Conservation (phyloP, 2,113 vertebrate species). For the Chaetura pelagica region DNA sequence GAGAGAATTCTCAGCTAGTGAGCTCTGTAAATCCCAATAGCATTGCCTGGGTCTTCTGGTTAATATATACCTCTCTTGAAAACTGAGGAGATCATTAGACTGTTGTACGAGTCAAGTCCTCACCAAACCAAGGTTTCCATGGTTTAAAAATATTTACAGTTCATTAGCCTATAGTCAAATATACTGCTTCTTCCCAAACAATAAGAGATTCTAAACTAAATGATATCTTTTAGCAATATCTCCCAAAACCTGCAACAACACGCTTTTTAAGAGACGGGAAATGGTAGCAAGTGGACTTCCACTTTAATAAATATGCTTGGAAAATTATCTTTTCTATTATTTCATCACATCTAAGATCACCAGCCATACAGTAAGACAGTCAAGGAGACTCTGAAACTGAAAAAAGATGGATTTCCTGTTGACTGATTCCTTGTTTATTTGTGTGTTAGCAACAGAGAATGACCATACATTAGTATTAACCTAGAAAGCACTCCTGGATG, state of each 20-base stretch:
- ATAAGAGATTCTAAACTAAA: background rate
- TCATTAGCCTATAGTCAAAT: conserved; percentile 26
- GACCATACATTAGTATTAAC: background rate
- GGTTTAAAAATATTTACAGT: conserved; percentile 11
- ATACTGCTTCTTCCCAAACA: background rate
- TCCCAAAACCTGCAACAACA: background rate
- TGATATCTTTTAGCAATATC: background rate
- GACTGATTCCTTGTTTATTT: background rate
- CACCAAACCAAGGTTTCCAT: background rate
- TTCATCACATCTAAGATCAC: background rate
- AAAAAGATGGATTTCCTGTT: background rate
- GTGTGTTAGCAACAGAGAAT: background rate
- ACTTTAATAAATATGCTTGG: background rate
- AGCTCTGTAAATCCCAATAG: background rate
- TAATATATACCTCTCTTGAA: background rate
- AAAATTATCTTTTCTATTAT: background rate
- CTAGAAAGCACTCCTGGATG: background rate
- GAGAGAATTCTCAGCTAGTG: background rate
- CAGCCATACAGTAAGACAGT: background rate
- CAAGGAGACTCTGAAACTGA: background rate
- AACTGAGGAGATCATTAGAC: background rate
- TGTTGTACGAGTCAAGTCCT: background rate
- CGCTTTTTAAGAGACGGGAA: background rate
- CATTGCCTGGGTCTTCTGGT: background rate
- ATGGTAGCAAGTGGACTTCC: background rate